phyloP scores from a whole-genome alignment of 2,797 vertebrate genomes.

The Tarsius wallacei region DNA sequence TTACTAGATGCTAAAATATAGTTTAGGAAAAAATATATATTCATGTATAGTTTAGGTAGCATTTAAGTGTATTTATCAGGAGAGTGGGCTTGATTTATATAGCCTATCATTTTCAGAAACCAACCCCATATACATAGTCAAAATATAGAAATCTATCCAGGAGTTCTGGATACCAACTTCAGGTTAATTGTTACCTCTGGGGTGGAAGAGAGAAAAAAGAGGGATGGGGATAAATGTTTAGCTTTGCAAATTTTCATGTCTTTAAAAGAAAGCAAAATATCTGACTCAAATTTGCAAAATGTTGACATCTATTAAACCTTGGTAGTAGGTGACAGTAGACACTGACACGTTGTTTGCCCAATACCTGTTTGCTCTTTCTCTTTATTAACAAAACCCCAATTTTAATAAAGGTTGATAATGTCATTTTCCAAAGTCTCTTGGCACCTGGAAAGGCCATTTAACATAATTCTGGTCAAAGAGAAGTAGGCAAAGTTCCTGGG shows the following conservation, averaged over 20 bases:
- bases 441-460: neutral
- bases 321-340: neutral
- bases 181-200: neutral
- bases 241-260: neutral
- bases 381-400: neutral
- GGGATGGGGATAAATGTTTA: neutral
- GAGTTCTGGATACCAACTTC: neutral
- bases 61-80: neutral
- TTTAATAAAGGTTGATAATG: neutral
- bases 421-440: neutral
- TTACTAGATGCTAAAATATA: conserved; percentile 16
- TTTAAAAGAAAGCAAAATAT: conserved; percentile 30
- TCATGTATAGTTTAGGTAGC: neutral
- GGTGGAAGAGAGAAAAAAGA: neutral
- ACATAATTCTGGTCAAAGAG: neutral
- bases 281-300: neutral
- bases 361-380: neutral
- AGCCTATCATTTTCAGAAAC: neutral
- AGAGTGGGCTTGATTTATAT: neutral
- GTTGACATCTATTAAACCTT: neutral
- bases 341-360: neutral
- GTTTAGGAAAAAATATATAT: neutral
- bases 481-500: neutral
- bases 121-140: neutral
- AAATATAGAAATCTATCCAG: neutral